phyloP scores from a whole-genome alignment of 2,797 vertebrate species.

The Sorex maritimensis region DNA sequence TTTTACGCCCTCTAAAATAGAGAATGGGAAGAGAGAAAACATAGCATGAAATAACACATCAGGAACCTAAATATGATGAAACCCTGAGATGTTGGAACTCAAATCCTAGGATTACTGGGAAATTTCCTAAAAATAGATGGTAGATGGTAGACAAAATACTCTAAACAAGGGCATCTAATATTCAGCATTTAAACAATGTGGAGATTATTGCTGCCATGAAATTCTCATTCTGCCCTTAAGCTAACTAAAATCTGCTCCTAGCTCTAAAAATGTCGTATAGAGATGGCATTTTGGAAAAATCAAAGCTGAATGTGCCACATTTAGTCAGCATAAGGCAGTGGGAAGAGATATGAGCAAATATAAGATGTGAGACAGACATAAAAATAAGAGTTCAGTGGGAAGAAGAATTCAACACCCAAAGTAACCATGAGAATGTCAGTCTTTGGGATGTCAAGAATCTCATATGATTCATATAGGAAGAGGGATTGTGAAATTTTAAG shows the following conservation, averaged over 20 bases:
- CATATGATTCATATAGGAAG: neutral
- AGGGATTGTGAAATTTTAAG: neutral
- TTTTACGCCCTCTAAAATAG: neutral
- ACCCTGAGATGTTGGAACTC: neutral
- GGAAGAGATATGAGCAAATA: neutral
- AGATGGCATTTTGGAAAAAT: neutral
- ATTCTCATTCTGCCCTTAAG: neutral
- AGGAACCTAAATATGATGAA: neutral
- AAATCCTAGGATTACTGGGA: neutral
- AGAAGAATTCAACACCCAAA: neutral
- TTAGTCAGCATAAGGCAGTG: neutral
- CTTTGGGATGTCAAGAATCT: neutral
- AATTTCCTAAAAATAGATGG: neutral
- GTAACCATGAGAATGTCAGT: neutral
- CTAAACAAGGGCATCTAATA: neutral
- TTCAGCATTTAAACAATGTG: neutral
- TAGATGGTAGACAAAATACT: neutral
- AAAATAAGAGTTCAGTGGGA: neutral
- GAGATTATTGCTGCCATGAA: neutral
- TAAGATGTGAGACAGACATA: neutral
- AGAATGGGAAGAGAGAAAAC: too few species aligned
- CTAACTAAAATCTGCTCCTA: neutral
- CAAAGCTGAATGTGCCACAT: neutral
- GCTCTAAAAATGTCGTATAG: neutral
- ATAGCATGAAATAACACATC: neutral